Conservation (phyloP, 2,888 invertebrate species). For the Nycteola revayana region DNA sequence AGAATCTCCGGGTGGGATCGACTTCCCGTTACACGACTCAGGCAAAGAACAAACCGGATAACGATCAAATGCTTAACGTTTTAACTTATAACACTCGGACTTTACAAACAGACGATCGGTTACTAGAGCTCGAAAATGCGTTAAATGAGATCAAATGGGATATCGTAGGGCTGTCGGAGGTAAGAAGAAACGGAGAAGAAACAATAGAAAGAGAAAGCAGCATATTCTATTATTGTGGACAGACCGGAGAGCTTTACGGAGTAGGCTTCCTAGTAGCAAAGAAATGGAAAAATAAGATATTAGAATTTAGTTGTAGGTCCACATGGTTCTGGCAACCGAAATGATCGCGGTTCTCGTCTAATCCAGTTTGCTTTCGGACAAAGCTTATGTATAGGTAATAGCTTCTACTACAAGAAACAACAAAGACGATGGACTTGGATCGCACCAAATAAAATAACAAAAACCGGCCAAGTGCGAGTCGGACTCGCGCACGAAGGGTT, state of each 20-base stretch:
- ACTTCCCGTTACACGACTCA: not conserved
- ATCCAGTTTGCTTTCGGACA: too few relatives aligned
- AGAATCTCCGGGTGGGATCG: slow-evolving; percentile 2
- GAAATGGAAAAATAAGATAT: slow-evolving; percentile 1
- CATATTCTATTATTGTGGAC: not conserved
- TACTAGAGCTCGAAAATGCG: too few relatives aligned
- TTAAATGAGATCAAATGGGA: slow-evolving; percentile 5
- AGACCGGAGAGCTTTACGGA: not conserved
- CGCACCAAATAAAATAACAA: too few relatives aligned
- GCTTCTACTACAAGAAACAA: too few relatives aligned
- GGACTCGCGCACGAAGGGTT: too few relatives aligned
- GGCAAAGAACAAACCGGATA: not conserved
- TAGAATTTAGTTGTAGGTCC: too few relatives aligned
- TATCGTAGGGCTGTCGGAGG: slow-evolving; percentile 1
- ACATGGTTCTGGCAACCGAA: too few relatives aligned
- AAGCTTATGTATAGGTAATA: too few relatives aligned
- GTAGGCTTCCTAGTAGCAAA: slow-evolving; percentile 3
- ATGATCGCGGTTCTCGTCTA: too few relatives aligned
- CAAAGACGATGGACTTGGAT: too few relatives aligned
- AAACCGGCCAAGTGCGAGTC: too few relatives aligned
- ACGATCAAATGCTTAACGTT: not conserved
- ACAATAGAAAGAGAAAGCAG: not conserved
- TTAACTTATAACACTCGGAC: slow-evolving; percentile 1
- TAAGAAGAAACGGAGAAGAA: too few relatives aligned
- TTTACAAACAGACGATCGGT: not conserved